Evolutionary conservation across 2,113 vertebrate species (phyloP).

Genomic region (Bolborhynchus lineola): DNA sequence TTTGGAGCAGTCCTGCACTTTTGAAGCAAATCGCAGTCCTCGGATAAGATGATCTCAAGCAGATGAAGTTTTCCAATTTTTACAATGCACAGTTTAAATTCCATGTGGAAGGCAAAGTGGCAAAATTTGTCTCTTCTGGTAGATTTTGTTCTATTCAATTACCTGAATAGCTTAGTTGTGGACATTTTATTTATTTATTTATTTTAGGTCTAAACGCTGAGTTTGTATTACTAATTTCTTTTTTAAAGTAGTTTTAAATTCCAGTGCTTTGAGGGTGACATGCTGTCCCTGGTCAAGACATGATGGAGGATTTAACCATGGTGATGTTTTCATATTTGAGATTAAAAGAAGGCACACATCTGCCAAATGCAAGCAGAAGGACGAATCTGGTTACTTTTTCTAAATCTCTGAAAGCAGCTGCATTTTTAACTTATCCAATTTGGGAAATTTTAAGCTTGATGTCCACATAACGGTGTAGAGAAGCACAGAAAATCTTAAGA

Average conservation of each 20-base stretch:
- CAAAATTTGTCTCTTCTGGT: not conserved
- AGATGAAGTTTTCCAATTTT: not conserved
- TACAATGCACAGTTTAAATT: not conserved
- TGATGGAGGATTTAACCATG: conserved; percentile 2
- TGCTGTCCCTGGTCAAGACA: not conserved
- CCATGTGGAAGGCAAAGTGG: not conserved
- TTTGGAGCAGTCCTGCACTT: not conserved
- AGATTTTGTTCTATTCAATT: not conserved
- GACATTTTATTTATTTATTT: not conserved
- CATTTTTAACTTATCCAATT: conserved; percentile 19
- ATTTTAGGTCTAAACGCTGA: not conserved
- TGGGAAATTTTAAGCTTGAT: conserved; percentile 28
- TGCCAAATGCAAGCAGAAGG: conserved; percentile 23
- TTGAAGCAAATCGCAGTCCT: not conserved
- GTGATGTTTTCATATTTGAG: not conserved
- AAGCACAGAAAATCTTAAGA: not conserved
- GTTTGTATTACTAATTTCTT: not conserved
- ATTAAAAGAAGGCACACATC: not conserved
- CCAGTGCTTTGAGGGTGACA: not conserved
- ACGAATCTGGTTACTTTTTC: conserved; percentile 34
- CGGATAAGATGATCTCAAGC: not conserved
- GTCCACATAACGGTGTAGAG: not conserved
- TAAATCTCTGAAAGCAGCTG: conserved; percentile 54
- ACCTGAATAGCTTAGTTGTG: not conserved
- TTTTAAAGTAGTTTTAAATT: not conserved